Conservation (phyloP, 2,888 invertebrate genomes). For the Drosophila trichaetosa region DNA sequence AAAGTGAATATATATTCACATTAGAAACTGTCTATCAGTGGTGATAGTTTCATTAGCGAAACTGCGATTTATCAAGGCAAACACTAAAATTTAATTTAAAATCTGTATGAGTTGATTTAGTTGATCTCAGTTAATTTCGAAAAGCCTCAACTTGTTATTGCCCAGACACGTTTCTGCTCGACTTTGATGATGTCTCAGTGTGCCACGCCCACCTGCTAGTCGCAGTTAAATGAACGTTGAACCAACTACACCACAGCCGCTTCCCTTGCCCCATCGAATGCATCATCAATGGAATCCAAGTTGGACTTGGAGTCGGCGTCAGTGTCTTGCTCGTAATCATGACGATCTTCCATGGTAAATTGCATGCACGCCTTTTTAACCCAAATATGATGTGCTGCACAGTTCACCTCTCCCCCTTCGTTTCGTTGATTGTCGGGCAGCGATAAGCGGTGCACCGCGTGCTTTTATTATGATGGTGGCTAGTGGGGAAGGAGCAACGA, state of each 20-base stretch:
- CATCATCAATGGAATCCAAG: conserved; percentile 40
- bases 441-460: conserved; percentile 59
- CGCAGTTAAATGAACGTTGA: conserved; percentile 34
- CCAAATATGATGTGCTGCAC: conserved; percentile 62
- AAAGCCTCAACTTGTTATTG: conserved; percentile 4
- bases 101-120: not conserved
- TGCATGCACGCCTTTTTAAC: conserved; percentile 75
- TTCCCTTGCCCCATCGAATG: conserved; percentile 50
- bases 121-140: conserved; percentile 12
- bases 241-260: conserved; percentile 5
- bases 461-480: conserved; percentile 48
- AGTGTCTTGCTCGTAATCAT: conserved; percentile 56
- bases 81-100: not conserved
- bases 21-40: not conserved
- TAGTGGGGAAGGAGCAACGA: conserved; percentile 31
- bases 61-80: not conserved
- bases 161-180: conserved; percentile 30
- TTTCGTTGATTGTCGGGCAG: conserved; percentile 50
- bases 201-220: conserved; percentile 53
- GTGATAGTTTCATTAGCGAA: not conserved
- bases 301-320: conserved; percentile 18
- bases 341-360: conserved; percentile 67
- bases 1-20: not conserved
- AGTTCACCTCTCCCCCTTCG: conserved; percentile 6
- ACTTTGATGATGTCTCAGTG: conserved; percentile 32